A percentile compares a stretch with the other conserved stretches of the same genome.
These are phyloP conservation scores for Temnothorax ravouxi DNA, from an alignment of 2,888 invertebrate species.

Conservation along the genomic window DNA sequence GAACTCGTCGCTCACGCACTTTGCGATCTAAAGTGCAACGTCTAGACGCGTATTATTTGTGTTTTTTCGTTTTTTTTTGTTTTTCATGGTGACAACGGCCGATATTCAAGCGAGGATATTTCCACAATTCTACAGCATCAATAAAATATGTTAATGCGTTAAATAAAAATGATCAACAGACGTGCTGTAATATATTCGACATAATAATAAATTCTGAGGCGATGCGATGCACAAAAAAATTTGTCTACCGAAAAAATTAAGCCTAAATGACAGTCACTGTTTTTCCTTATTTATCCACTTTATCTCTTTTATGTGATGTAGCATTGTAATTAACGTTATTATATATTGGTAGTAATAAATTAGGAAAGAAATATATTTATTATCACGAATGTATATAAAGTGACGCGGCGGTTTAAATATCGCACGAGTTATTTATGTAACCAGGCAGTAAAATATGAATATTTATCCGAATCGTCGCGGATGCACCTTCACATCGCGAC, in stretches of 20 bases:
- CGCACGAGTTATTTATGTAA: background rate
- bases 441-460: constrained; percentile 5
- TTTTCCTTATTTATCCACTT: background rate
- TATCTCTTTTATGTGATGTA: too few relatives aligned
- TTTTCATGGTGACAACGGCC: background rate
- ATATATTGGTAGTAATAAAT: background rate
- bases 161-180: background rate
- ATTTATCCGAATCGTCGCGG: constrained; percentile 19
- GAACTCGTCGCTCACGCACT: constrained; percentile 24
- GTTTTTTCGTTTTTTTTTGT: constrained; percentile 14
- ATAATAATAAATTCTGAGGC: background rate
- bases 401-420: background rate
- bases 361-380: background rate
- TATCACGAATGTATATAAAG: background rate
- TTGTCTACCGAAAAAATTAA: background rate
- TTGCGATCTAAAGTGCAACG: constrained; percentile 22
- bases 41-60: constrained; percentile 23
- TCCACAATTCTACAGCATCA: background rate
- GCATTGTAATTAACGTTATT: background rate
- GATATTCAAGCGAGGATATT: background rate
- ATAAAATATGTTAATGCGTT: background rate
- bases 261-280: background rate
- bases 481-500: constrained; percentile 17
- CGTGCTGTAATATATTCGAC: background rate
- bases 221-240: background rate